Evolutionary conservation across 2,888 invertebrate genomes (phyloP).

Genomic region (Ophion obscuratus): DNA sequence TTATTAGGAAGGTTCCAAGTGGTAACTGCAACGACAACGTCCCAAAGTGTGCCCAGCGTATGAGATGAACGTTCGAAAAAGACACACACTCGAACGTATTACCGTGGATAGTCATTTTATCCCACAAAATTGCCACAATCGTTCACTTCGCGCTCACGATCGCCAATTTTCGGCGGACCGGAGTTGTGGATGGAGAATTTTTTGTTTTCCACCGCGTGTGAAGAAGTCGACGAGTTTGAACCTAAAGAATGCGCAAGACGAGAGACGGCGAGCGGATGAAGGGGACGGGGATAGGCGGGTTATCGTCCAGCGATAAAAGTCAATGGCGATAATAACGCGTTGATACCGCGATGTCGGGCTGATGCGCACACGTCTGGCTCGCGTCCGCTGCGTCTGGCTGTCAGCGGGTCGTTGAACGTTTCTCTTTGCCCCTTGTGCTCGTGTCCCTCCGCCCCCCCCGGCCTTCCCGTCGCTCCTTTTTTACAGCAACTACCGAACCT

Average conservation of each 20-base stretch:
- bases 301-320: conserved; percentile 80
- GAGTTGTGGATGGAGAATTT: not conserved
- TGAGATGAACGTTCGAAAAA: too few relatives aligned
- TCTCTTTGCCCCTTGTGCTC: conserved; percentile 86
- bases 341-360: conserved; percentile 77
- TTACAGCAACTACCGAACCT: conserved; percentile 43
- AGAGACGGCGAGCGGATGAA: conserved; percentile 57
- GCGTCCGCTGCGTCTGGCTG: conserved; percentile 81
- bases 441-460: conserved; percentile 86
- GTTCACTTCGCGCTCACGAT: too few relatives aligned
- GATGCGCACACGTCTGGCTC: conserved; percentile 85
- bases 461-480: conserved; percentile 74
- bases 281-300: conserved; percentile 50
- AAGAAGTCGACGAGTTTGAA: not conserved
- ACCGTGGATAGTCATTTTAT: too few relatives aligned
- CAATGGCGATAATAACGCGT: conserved; percentile 80
- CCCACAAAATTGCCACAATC: too few relatives aligned
- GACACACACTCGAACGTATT: too few relatives aligned
- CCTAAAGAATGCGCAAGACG: conserved; percentile 33
- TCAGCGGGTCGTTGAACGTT: conserved; percentile 83
- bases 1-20: too few relatives aligned
- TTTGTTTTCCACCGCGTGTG: conserved; percentile 18
- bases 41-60: too few relatives aligned
- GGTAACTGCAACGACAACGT: too few relatives aligned
- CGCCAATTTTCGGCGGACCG: not conserved